phyloP scores from a whole-genome alignment of 1,140 invertebrate genomes.

The Habropoda laboriosa region DNA sequence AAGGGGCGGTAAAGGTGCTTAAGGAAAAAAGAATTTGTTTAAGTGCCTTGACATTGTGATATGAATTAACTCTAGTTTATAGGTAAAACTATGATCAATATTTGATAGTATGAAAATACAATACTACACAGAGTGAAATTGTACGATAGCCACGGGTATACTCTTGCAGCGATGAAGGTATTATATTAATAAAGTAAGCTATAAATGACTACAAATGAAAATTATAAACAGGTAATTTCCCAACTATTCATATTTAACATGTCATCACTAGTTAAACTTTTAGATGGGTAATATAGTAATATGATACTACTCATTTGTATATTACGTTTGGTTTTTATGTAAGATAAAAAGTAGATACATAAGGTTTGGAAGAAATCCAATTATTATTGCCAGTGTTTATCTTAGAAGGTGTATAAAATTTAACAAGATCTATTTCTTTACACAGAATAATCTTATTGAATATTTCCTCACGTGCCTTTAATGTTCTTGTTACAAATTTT shows the following conservation, averaged over 20 bases:
- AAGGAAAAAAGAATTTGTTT: constrained; percentile 45
- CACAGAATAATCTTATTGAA: constrained; percentile 21
- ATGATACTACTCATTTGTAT: constrained; percentile 29
- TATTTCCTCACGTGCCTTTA: constrained; percentile 11
- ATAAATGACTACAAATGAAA: background rate
- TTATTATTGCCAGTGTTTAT: constrained; percentile 18
- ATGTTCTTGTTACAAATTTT: constrained; percentile 33
- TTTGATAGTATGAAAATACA: constrained; percentile 50
- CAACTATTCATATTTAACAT: background rate
- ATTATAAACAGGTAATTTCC: constrained; percentile 28
- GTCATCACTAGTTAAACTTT: constrained; percentile 10
- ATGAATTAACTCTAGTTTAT: constrained; percentile 73
- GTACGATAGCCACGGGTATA: constrained; percentile 41
- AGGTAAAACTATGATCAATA: constrained; percentile 58
- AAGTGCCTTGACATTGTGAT: constrained; percentile 76
- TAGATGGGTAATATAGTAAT: constrained; percentile 42
- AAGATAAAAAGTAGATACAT: constrained; percentile 23
- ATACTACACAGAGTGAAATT: constrained; percentile 66
- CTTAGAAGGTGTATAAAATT: background rate
- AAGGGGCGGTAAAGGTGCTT: constrained; percentile 46
- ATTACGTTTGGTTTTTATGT: constrained; percentile 26
- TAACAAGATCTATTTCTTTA: constrained; percentile 16
- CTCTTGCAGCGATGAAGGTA: constrained; percentile 51
- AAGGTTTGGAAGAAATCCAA: constrained; percentile 1
- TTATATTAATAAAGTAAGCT: constrained; percentile 16